phyloP scores from a whole-genome alignment of 1,140 invertebrate genomes.

The Monomorium pharaonis region DNA sequence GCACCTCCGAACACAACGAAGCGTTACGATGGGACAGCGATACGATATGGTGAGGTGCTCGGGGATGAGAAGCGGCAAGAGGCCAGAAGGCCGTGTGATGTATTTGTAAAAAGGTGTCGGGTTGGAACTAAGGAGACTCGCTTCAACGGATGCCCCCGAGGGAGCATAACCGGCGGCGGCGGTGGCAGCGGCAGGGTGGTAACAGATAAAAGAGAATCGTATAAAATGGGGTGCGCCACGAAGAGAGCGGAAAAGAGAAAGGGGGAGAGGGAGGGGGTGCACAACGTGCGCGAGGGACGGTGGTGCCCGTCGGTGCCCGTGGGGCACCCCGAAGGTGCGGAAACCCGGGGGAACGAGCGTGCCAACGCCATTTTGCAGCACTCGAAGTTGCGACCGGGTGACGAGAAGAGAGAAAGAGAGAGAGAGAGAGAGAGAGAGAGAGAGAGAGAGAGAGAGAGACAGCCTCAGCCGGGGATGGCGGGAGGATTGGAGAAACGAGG shows the following conservation, averaged over 20 bases:
- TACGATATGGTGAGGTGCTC: slow-evolving; percentile 11
- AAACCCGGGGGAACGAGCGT: slow-evolving; percentile 60
- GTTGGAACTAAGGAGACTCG: slow-evolving; percentile 83
- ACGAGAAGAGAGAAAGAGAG: slow-evolving; percentile 28
- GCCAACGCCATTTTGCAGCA: slow-evolving; percentile 77
- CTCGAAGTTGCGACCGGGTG: slow-evolving; percentile 29
- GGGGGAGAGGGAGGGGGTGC: slow-evolving; percentile 59
- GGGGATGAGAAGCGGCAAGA: slow-evolving; percentile 55
- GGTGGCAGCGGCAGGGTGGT: slow-evolving; percentile 72
- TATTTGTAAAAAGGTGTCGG: slow-evolving; percentile 86
- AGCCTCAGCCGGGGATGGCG: slow-evolving; percentile 18
- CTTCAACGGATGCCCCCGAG: slow-evolving; percentile 79
- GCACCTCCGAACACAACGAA: slow-evolving; percentile 31
- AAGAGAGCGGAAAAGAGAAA: slow-evolving; percentile 37
- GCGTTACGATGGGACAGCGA: slow-evolving; percentile 60
- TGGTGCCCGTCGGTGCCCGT: slow-evolving; percentile 73
- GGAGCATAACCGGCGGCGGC: slow-evolving; percentile 75
- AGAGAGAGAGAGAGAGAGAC: no score
- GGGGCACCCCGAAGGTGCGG: slow-evolving; percentile 79
- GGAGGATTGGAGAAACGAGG: not conserved
- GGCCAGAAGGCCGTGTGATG: slow-evolving; percentile 83
- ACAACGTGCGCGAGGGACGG: slow-evolving; percentile 26
- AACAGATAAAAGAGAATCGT: slow-evolving; percentile 85
- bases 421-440: no score
- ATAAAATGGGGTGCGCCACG: slow-evolving; percentile 81